phyloP scores from a whole-genome alignment of 2,888 invertebrate genomes.

The Anarsia innoxiella region DNA sequence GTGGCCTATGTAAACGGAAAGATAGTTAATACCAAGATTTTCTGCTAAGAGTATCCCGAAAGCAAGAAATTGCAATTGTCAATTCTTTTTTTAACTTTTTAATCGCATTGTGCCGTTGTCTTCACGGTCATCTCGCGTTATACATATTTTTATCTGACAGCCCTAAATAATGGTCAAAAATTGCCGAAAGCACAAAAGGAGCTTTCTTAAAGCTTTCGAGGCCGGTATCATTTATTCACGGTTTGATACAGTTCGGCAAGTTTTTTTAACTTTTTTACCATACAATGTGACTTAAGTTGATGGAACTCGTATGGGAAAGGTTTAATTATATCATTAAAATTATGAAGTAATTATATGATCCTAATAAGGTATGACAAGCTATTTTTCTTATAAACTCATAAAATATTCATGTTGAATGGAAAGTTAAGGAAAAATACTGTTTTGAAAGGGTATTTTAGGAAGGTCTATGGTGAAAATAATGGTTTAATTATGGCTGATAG shows the following conservation, averaged over 20 bases:
- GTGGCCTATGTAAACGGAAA: too few relatives aligned
- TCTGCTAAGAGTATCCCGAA: too few relatives aligned
- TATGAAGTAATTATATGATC: slow-evolving; percentile 13
- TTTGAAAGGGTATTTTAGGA: too few relatives aligned
- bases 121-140: too few relatives aligned
- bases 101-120: too few relatives aligned
- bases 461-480: too few relatives aligned
- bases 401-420: background rate
- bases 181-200: slow-evolving; percentile 57
- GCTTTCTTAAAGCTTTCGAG: slow-evolving; percentile 50
- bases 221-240: slow-evolving; percentile 68
- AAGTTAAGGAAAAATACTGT: too few relatives aligned
- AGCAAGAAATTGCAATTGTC: too few relatives aligned
- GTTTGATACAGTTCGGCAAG: slow-evolving; percentile 62
- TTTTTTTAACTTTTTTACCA: slow-evolving; percentile 18
- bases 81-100: too few relatives aligned
- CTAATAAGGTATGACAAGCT: background rate
- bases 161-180: slow-evolving; percentile 43
- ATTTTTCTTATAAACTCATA: background rate
- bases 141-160: too few relatives aligned
- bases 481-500: too few relatives aligned
- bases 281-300: slow-evolving; percentile 38
- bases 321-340: slow-evolving; percentile 24
- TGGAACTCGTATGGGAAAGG: slow-evolving; percentile 26
- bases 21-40: too few relatives aligned